Conservation (phyloP, 1,140 invertebrate genomes). For the Centruroides sculpturatus region DNA sequence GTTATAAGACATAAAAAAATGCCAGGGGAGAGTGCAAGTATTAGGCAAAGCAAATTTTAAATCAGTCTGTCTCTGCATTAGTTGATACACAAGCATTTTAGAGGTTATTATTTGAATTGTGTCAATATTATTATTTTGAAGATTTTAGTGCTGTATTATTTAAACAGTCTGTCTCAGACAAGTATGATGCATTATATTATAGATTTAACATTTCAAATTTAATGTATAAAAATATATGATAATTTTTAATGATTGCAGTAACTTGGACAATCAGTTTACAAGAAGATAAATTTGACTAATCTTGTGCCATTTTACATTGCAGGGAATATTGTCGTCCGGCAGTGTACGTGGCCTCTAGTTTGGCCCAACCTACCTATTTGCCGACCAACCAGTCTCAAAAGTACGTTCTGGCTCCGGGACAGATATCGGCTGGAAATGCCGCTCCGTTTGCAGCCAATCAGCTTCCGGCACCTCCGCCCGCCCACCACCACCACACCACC, state of each 20-base stretch:
- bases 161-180: no score
- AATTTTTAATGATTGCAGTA: not conserved
- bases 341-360: slow-evolving; percentile 18
- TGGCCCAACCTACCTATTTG: slow-evolving; percentile 17
- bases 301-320: not conserved
- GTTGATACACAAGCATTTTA: no score
- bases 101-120: no score
- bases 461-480: slow-evolving; percentile 17
- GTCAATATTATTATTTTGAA: no score
- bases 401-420: slow-evolving; percentile 16
- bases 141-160: no score
- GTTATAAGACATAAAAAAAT: no score
- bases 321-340: slow-evolving; percentile 21
- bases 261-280: not conserved
- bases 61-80: no score
- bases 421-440: slow-evolving; percentile 6
- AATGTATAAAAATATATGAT: no score
- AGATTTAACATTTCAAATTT: no score
- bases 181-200: no score
- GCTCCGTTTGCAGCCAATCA: slow-evolving; percentile 5
- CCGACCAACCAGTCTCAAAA: slow-evolving; percentile 17
- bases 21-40: no score
- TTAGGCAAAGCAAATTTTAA: no score
- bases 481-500: slow-evolving; percentile 16
- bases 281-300: not conserved